Base-by-base conservation (phyloP, 2,888 invertebrate genomes). In the Eupelmus urozonus region DNA sequence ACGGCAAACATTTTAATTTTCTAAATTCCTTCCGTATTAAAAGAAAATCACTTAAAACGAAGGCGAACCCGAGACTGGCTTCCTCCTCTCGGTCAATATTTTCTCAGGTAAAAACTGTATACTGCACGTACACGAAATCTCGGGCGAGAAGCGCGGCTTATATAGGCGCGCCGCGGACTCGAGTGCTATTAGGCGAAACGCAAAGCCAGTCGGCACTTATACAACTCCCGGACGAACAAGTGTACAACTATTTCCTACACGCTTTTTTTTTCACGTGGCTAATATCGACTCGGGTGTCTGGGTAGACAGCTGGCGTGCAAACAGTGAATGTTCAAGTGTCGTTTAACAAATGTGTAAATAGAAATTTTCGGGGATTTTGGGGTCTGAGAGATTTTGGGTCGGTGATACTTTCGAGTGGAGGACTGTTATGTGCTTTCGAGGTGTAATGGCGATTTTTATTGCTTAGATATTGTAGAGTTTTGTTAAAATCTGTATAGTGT, bases 1-100 rank as follows among this genome's bases (percentile, higher is more conserved):
- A n/a, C n/a, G n/a, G n/a, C n/a, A n/a, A n/a, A n/a, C n/a, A n/a
- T n/a, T n/a, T n/a, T n/a, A n/a, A n/a, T n/a, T n/a, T n/a, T n/a
- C n/a, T n/a, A n/a, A n/a, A n/a, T n/a, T n/a, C n/a, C n/a, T n/a
- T n/a, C n/a, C n/a, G n/a, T n/a, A n/a, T n/a, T n/a, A n/a, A n/a
- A n/a, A n/a, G n/a, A n/a, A n/a, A 34, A 34, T 34, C 34, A 34
- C 9, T 34, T 34, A 3, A 34, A 34, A 9, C 34, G 34, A 34
- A 34, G n/a, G n/a, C n/a, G n/a, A n/a, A n/a, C n/a, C n/a, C n/a
- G n/a, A n/a, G n/a, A n/a, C n/a, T n/a, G n/a, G n/a, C n/a, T n/a
- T n/a, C n/a, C n/a, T n/a, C n/a, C 2, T 16, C 25, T 63, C 20
- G 45, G 57, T 74, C 74, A 66, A 74, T 67, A 74, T 74, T 74